Conservation (phyloP, 1,140 invertebrate genomes). For the Pomacea maculata region DNA sequence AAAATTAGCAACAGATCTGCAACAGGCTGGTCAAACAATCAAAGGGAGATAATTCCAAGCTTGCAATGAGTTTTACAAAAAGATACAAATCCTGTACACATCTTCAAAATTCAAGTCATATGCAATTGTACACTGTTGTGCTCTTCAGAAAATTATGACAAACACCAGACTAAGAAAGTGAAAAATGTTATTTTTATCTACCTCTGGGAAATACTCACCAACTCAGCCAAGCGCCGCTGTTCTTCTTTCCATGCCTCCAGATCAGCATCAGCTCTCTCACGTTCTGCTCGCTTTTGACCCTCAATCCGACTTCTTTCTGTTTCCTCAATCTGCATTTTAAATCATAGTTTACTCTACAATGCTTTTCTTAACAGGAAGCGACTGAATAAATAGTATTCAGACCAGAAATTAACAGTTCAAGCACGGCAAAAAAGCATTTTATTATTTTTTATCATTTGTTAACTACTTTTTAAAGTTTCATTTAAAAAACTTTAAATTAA, state of each 20-base stretch:
- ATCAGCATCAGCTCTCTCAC: constrained; percentile 73
- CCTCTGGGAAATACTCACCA: constrained; percentile 23
- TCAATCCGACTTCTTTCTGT: constrained; percentile 69
- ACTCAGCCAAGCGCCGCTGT: constrained; percentile 49
- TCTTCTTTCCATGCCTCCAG: constrained; percentile 74
- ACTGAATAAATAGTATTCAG: too few species aligned
- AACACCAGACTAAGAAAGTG: not conserved
- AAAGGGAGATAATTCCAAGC: not conserved
- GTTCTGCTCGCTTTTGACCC: constrained; percentile 68
- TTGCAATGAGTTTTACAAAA: too few species aligned
- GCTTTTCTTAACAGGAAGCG: too few species aligned
- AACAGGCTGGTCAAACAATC: too few species aligned
- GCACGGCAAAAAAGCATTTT: too few species aligned
- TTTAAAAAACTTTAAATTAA: too few species aligned
- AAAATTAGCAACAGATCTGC: too few species aligned
- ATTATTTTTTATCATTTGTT: too few species aligned
- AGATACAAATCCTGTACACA: too few species aligned
- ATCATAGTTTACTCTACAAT: constrained; percentile 31
- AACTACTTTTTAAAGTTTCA: too few species aligned
- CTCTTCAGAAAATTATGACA: not conserved
- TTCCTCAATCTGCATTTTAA: constrained; percentile 75
- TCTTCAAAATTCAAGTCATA: too few species aligned
- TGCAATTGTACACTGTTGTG: not conserved
- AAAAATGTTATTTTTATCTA: not conserved
- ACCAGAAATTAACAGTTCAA: too few species aligned